phyloP scores from a whole-genome alignment of 2,797 vertebrate genomes.

The Takifugu rubripes region DNA sequence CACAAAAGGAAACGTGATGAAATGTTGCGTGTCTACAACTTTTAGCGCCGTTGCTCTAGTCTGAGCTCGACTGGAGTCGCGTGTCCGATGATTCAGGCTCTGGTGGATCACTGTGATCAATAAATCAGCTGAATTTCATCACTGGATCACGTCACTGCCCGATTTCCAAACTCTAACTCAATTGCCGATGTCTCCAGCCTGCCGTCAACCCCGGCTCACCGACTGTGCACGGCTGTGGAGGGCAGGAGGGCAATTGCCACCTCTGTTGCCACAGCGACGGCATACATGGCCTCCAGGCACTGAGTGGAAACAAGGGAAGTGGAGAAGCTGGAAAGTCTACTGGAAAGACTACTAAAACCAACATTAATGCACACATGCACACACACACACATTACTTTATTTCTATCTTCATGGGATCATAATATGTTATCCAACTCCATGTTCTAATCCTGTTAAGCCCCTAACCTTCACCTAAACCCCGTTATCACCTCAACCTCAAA shows the following conservation, averaged over 20 bases:
- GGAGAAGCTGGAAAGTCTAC: slow-evolving; percentile 28
- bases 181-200: slow-evolving; percentile 1
- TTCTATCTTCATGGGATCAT: too few species aligned
- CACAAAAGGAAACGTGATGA: too few species aligned
- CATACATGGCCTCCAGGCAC: slow-evolving; percentile 5
- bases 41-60: too few species aligned
- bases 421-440: too few species aligned
- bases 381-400: background rate
- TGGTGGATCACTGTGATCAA: background rate
- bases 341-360: slow-evolving; percentile 9
- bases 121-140: background rate
- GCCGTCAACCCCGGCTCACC: slow-evolving; percentile 4
- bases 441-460: too few species aligned
- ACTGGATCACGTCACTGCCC: background rate
- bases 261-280: slow-evolving; percentile 11
- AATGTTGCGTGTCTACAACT: too few species aligned
- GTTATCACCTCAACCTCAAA: too few species aligned
- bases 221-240: slow-evolving; percentile 9
- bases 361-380: background rate
- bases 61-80: background rate
- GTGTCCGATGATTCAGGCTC: slow-evolving; percentile 4
- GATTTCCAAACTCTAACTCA: slow-evolving; percentile 5
- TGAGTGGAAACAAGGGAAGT: slow-evolving; percentile 18
- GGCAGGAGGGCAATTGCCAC: slow-evolving; percentile 27
- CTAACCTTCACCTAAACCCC: too few species aligned